These are phyloP conservation scores for Heliconius eleuchia DNA, from an alignment of 1,140 invertebrate genomes.

Conservation along the genomic window DNA sequence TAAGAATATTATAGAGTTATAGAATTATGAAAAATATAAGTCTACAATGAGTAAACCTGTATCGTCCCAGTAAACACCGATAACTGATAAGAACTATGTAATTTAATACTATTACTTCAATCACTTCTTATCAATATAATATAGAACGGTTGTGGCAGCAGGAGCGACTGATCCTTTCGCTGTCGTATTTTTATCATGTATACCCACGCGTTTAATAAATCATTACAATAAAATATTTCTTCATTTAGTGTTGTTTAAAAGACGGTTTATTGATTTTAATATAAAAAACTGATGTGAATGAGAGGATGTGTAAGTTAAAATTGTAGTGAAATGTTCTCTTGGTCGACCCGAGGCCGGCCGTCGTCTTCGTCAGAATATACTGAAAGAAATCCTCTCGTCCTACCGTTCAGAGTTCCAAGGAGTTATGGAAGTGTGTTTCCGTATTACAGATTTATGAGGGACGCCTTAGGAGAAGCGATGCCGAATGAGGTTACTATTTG, in stretches of 20 bases:
- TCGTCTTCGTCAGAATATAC: constrained; percentile 36
- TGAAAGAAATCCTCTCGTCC: constrained; percentile 58
- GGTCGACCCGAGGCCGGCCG: constrained; percentile 33
- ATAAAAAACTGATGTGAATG: neutral
- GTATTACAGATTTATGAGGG: constrained; percentile 77
- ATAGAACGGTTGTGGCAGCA: constrained; percentile 31
- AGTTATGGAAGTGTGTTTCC: constrained; percentile 79
- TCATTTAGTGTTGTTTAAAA: neutral
- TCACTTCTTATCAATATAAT: constrained; percentile 67
- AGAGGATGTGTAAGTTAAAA: constrained; percentile 26
- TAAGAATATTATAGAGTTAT: neutral
- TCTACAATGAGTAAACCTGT: constrained; percentile 24
- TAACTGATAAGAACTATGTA: constrained; percentile 71
- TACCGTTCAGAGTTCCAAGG: constrained; percentile 65
- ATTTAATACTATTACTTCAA: constrained; percentile 67
- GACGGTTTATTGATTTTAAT: neutral
- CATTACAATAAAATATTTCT: neutral
- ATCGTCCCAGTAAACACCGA: constrained; percentile 60
- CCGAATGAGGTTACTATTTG: constrained; percentile 53
- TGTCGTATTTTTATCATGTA: constrained; percentile 26
- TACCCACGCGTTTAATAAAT: constrained; percentile 35
- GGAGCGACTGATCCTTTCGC: constrained; percentile 28
- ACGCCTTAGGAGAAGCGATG: constrained; percentile 57
- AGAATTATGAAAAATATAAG: constrained; percentile 1
- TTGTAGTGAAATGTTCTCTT: constrained; percentile 49